Conservation (phyloP, 2,888 invertebrate species). For the Sinotaia quadrata region DNA sequence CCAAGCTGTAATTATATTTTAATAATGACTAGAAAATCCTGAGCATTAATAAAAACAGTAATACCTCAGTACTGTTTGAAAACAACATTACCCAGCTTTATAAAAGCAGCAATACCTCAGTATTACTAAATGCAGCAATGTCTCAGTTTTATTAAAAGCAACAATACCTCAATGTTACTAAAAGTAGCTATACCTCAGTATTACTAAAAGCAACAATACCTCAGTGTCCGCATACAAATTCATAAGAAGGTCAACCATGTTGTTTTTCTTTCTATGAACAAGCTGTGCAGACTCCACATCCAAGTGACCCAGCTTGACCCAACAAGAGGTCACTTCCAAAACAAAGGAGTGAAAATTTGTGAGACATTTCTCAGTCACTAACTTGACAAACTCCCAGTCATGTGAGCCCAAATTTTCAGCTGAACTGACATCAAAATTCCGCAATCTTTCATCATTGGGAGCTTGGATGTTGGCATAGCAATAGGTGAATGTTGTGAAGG, state of each 20-base stretch:
- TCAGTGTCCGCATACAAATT: conserved; percentile 16
- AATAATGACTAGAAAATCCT: too few relatives aligned
- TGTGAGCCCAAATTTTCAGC: background rate
- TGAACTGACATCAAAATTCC: background rate
- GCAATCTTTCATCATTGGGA: background rate
- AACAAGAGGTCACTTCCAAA: conserved; percentile 13
- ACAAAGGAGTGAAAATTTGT: background rate
- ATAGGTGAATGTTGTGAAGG: background rate
- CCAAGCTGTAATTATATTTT: too few relatives aligned
- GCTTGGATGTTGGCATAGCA: background rate
- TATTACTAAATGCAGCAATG: too few relatives aligned
- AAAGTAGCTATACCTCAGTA: too few relatives aligned
- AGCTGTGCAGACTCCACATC: background rate
- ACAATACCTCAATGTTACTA: too few relatives aligned
- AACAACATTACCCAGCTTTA: too few relatives aligned
- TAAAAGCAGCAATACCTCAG: too few relatives aligned
- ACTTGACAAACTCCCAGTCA: conserved; percentile 7
- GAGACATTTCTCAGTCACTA: conserved; percentile 2
- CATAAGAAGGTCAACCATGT: background rate
- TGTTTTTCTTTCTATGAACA: background rate
- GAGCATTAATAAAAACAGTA: too few relatives aligned
- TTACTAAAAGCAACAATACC: background rate
- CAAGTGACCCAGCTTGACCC: conserved; percentile 18
- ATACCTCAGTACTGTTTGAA: too few relatives aligned
- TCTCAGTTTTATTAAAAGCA: too few relatives aligned